Conservation (phyloP, 2,888 invertebrate species). For the Neelides folsomi region DNA sequence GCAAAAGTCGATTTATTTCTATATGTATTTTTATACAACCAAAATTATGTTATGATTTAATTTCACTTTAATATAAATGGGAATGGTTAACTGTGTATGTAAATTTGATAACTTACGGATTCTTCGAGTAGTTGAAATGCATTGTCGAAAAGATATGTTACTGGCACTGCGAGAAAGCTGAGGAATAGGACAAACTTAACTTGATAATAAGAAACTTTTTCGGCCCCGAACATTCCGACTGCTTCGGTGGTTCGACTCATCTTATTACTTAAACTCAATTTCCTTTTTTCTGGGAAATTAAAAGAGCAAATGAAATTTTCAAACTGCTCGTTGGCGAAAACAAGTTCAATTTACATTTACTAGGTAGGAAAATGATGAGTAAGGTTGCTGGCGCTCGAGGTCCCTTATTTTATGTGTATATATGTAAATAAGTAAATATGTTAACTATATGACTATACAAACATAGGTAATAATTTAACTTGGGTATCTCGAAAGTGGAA, state of each 20-base stretch:
- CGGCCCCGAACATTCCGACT: not conserved
- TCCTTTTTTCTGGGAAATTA: no score
- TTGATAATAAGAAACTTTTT: constrained; percentile 15
- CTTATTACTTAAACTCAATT: no score
- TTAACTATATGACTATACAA: no score
- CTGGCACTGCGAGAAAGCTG: constrained; percentile 24
- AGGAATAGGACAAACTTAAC: constrained; percentile 20
- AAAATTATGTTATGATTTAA: not conserved
- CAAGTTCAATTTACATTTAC: no score
- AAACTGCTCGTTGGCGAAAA: no score
- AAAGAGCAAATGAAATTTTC: no score
- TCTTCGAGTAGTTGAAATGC: constrained; percentile 21
- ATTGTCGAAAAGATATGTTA: constrained; percentile 22
- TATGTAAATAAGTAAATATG: no score
- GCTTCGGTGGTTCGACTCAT: not conserved
- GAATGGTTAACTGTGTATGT: not conserved
- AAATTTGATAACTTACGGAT: constrained; percentile 17
- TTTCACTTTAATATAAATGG: not conserved
- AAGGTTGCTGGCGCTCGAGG: no score
- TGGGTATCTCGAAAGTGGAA: no score
- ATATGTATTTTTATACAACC: not conserved
- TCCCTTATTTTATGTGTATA: no score
- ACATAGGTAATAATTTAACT: no score
- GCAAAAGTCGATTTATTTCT: not conserved
- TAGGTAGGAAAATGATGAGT: no score